Evolutionary conservation across 2,113 vertebrate genomes (phyloP), one percentile per base, ranked within the genome.

Genomic region (Melanostigma gelatinosum): DNA sequence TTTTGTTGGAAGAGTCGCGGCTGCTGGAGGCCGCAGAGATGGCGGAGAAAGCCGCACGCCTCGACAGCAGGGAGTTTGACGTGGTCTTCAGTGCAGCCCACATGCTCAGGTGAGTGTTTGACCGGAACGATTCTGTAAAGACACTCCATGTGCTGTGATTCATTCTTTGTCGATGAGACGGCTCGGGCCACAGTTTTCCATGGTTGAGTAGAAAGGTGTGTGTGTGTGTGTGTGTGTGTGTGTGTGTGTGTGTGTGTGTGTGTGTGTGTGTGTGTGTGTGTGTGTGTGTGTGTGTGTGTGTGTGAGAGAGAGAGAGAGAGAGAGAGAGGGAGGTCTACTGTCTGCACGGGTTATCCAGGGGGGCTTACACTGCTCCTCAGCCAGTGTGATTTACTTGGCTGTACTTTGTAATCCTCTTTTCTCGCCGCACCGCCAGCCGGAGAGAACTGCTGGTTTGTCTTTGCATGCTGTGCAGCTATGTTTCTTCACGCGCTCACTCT

Each of bases 11-110:
- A 92, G 97, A 99, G 84, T 96, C 96, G 0, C 97, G 98, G 50
- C 92, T 98, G 74, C 86, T 96, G 83, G 97, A 99, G 95, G 98
- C 98, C 22, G 97, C 98, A 3, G 97, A 98, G 92, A 99, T 99
- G 97, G 97, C 98, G n/a, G 96, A 98, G 93, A 99, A 96, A 84
- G 98, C 98, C 0, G 98, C 97, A 6, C 96, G 96, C 65, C 94
- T 99, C 6, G 98, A 99, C 93, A 95, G 95, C 66, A 92, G 80
- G 0, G 98, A 99, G 89, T 99, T 99, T 86, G 98, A 99, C 81
- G 97, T 99, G 87, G 97, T 99, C 86, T 99, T 99, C 95, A 99
- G 97, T 60, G 97, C 98, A 57, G 98, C 98, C 32, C 98, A 99
- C 87, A 99, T 99, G 98, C 97, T 99, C 93, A 97, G 98, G 98